Conservation (phyloP, 2,888 invertebrate genomes). For the Campaea margaritaria region DNA sequence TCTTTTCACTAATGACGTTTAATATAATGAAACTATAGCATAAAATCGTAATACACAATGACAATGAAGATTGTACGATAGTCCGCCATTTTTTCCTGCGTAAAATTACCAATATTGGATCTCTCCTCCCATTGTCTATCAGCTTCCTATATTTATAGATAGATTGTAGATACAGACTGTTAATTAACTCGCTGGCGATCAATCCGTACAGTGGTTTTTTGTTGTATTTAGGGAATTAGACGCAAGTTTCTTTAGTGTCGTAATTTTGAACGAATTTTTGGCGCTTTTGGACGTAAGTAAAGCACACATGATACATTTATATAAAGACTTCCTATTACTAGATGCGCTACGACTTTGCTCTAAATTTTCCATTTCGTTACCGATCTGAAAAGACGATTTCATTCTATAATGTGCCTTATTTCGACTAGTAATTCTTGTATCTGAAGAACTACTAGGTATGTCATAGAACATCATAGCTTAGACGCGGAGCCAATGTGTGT, state of each 20-base stretch:
- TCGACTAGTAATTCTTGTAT: too few species aligned
- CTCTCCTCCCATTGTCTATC: slow-evolving; percentile 3
- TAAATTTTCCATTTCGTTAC: too few species aligned
- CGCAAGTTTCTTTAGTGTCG: slow-evolving; percentile 36
- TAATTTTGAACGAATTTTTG: too few species aligned
- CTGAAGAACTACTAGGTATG: neutral
- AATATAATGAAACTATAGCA: too few species aligned
- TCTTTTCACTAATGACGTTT: neutral
- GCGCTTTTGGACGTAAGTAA: too few species aligned
- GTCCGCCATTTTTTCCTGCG: neutral
- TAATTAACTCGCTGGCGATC: slow-evolving; percentile 53
- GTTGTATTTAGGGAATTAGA: slow-evolving; percentile 41
- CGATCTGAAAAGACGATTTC: too few species aligned
- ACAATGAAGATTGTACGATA: too few species aligned
- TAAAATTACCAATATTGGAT: slow-evolving; percentile 1
- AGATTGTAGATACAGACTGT: slow-evolving; percentile 14
- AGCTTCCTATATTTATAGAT: slow-evolving; percentile 2
- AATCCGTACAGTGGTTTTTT: slow-evolving; percentile 46
- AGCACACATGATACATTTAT: too few species aligned
- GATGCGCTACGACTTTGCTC: too few species aligned
- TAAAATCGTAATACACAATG: too few species aligned
- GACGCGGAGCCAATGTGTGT: neutral
- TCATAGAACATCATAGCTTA: slow-evolving; percentile 1
- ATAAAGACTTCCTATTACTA: too few species aligned
- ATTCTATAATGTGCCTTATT: too few species aligned